These are phyloP conservation scores for Sitta europaea DNA, from an alignment of 2,113 vertebrate genomes.

Conservation along the genomic window DNA sequence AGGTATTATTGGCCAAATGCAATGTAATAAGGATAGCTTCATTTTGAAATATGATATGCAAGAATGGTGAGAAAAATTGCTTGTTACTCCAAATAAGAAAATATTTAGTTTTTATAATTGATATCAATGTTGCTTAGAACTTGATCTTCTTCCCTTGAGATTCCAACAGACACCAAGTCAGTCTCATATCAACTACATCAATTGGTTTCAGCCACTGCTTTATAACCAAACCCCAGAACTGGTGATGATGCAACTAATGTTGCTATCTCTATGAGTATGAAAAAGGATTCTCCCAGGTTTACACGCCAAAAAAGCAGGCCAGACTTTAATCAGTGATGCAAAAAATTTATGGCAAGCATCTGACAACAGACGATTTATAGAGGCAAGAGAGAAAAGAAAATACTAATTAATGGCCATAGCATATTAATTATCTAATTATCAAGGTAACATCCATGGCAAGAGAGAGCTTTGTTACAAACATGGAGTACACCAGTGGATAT, in stretches of 20 bases:
- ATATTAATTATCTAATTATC: neutral
- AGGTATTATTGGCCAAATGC: neutral
- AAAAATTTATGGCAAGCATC: neutral
- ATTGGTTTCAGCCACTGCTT: neutral
- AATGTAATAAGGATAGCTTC: neutral
- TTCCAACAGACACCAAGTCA: neutral
- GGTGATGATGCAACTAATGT: neutral
- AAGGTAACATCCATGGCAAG: neutral
- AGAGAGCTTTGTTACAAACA: neutral
- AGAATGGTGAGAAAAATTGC: neutral
- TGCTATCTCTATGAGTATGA: neutral
- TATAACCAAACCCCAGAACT: neutral
- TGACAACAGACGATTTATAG: neutral
- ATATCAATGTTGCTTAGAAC: neutral
- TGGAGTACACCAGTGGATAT: neutral
- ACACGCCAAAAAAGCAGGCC: neutral
- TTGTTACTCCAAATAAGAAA: neutral
- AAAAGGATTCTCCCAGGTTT: neutral
- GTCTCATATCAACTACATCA: neutral
- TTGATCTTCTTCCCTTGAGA: neutral
- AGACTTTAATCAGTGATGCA: neutral
- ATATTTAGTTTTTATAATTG: neutral
- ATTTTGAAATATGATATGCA: neutral
- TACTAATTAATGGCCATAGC: neutral
- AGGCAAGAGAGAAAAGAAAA: neutral